Percentiles rank a stretch among this genome's conserved stretches.
Conservation (phyloP, 2,888 invertebrate genomes). For the Hemaris fuciformis region DNA sequence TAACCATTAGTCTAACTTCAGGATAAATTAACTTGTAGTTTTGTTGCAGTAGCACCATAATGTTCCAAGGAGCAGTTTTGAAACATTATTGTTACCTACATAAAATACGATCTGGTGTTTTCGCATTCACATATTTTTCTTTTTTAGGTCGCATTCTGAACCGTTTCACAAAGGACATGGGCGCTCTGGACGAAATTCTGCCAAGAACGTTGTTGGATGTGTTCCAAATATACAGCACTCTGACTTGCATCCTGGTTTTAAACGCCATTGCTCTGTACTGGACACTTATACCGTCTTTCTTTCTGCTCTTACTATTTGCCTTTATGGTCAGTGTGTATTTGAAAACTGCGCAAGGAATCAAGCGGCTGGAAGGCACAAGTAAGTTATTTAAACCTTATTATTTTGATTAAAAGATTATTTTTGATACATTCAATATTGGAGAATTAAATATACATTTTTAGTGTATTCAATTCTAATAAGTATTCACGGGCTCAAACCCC, state of each 20-base stretch:
- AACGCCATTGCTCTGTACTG: conserved; percentile 83
- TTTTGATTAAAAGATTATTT: too few relatives aligned
- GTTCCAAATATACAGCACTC: conserved; percentile 75
- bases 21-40: too few relatives aligned
- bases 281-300: conserved; percentile 80
- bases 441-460: too few relatives aligned
- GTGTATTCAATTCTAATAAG: too few relatives aligned
- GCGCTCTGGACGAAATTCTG: conserved; percentile 88
- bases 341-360: conserved; percentile 86
- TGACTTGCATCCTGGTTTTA: conserved; percentile 82
- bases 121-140: conserved; percentile 4
- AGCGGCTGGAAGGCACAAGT: conserved; percentile 84
- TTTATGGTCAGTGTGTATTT: conserved; percentile 83
- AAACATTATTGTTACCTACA: conserved; percentile 11
- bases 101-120: conserved; percentile 5
- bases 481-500: too few relatives aligned
- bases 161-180: conserved; percentile 93
- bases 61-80: too few relatives aligned
- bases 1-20: too few relatives aligned
- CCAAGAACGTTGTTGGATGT: conserved; percentile 87
- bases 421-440: too few relatives aligned
- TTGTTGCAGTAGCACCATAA: too few relatives aligned
- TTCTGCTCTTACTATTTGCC: conserved; percentile 81
- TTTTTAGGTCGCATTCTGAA: conserved; percentile 85
- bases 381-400: conserved; percentile 41